Conservation (phyloP, 1,140 invertebrate species). For the Drosophila pallidifrons region DNA sequence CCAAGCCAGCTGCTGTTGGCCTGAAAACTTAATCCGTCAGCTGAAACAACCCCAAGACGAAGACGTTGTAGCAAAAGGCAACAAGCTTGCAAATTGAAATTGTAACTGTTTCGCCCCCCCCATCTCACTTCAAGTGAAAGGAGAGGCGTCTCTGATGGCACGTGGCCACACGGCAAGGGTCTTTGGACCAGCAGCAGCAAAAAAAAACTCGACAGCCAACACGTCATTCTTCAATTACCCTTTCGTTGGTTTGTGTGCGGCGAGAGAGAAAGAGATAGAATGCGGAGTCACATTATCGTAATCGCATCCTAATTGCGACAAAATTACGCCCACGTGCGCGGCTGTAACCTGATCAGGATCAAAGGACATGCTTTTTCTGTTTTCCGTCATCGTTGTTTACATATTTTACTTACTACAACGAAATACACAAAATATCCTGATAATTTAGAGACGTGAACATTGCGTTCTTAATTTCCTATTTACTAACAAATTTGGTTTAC, state of each 20-base stretch:
- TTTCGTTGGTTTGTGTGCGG: conserved; percentile 59
- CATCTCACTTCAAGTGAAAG: not conserved
- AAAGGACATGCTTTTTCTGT: conserved; percentile 38
- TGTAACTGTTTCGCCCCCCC: conserved; percentile 25
- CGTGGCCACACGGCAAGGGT: conserved; percentile 54
- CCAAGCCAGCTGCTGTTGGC: conserved; percentile 19
- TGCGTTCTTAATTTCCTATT: not conserved
- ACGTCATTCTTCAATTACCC: conserved; percentile 75
- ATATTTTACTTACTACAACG: no score
- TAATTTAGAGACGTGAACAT: not conserved
- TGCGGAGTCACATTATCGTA: conserved; percentile 74
- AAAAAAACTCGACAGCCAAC: conserved; percentile 22
- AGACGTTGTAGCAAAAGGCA: conserved; percentile 53
- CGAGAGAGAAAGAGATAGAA: conserved; percentile 1
- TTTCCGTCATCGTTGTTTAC: no score
- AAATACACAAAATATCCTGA: no score
- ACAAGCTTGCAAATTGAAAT: conserved; percentile 71
- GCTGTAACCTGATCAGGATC: conserved; percentile 81
- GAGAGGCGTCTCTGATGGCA: conserved; percentile 63
- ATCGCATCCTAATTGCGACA: conserved; percentile 85
- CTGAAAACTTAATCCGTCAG: conserved; percentile 68
- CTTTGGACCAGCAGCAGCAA: not conserved
- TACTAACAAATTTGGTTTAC: not conserved
- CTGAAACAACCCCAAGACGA: conserved; percentile 73
- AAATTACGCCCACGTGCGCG: conserved; percentile 84